phyloP scores from a whole-genome alignment of 2,113 vertebrate species.

The Melanotaenia duboulayi region DNA sequence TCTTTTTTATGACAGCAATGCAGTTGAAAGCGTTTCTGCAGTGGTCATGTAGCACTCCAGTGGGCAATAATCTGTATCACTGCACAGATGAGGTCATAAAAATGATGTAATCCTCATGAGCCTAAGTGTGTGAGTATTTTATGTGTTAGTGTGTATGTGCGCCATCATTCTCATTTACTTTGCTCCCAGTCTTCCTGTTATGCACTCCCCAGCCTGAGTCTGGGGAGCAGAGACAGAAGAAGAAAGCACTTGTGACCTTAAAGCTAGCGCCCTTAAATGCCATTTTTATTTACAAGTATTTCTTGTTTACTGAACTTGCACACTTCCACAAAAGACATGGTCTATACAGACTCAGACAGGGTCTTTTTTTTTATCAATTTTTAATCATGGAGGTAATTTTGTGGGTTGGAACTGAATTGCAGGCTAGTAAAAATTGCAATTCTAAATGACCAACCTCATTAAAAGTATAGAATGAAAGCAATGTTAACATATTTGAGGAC shows the following conservation, averaged over 20 bases:
- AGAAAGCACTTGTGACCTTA: constrained; percentile 48
- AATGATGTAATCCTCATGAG: constrained; percentile 62
- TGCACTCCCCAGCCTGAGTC: background rate
- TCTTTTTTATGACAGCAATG: constrained; percentile 3
- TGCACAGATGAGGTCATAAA: constrained; percentile 72
- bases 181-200: constrained; percentile 14
- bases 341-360: constrained; percentile 3
- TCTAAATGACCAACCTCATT: background rate
- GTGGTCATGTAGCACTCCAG: constrained; percentile 56
- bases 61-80: constrained; percentile 61
- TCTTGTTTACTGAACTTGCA: constrained; percentile 21
- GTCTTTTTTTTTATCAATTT: constrained; percentile 17
- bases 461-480: no score
- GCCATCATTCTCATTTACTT: constrained; percentile 38
- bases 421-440: background rate
- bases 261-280: constrained; percentile 37
- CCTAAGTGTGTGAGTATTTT: constrained; percentile 7
- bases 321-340: constrained; percentile 8
- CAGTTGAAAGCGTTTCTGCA: constrained; percentile 26
- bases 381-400: constrained; percentile 4
- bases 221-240: constrained; percentile 16
- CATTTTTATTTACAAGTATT: constrained; percentile 45
- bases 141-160: constrained; percentile 9
- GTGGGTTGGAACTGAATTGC: background rate
- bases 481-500: no score